Evolutionary conservation across 92 coral and sea anemone species (phyloP), one percentile per base, ranked within the genome.

Genomic region (Parazoanthus darwini): DNA sequence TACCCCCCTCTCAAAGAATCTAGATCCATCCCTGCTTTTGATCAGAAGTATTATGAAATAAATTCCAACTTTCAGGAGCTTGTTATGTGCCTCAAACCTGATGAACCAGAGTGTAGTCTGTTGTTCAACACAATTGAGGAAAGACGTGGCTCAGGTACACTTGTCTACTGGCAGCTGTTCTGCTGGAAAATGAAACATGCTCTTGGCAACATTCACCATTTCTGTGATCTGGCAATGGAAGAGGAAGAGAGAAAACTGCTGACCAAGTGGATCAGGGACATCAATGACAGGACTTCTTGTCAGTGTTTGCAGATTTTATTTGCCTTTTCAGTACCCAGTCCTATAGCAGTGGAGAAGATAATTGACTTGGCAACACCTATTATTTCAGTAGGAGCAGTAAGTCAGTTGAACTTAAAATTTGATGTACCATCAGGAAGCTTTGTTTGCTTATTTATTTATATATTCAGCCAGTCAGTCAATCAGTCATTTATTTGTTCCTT

Each of bases 351-450:
- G 71, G 93, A 94, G n/a, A 91, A 86, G 56, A 91, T 96, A 44
- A 3, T 88, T 15, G 78, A 66, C 56, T 82, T 96, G 22, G 81
- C 86, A 29, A 63, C 51, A 74, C 92, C 97, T 16, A 72, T 96
- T 9, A 90, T 94, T 86, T 96, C 98, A 44, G 98, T 94, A 87
- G 98, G 97, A 74, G 97, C 98, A 35, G 98, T 96, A 89, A 96
- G 98, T 93, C 29, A 25, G 56, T 48, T 78, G 0, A 78, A 73
- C 43, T 33, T 33, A 51, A 51, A 51, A 51, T 51, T 51, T 16
- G 7, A 51, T 46, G 50, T 46, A 8, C 50, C 10, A 8, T 46
- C 7, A 29, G 33, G 10, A 46, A 46, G 50, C 50, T 46, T 46
- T 46, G 7, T 46, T 46, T 29, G 33, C 33, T 29, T 29, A 29